Evolutionary conservation across 2,888 invertebrate genomes (phyloP).

Genomic region (Dione juno): DNA sequence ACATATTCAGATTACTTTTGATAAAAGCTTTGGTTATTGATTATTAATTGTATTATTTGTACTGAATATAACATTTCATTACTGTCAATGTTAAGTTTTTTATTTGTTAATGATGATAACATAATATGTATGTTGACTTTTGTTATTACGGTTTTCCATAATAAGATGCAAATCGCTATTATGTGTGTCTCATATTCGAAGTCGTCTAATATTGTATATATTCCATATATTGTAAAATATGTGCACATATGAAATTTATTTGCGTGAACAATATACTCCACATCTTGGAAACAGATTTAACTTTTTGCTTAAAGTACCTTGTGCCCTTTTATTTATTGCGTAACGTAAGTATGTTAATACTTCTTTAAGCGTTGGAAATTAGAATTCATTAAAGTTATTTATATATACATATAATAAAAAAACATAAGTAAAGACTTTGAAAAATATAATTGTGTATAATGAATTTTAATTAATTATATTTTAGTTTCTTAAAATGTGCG

Average conservation of each 20-base stretch:
- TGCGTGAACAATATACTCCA: constrained; percentile 16
- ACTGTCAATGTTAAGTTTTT: not conserved
- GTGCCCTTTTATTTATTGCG: not conserved
- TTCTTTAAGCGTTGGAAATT: not conserved
- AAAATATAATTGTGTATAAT: not conserved
- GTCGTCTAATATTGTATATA: constrained; percentile 21
- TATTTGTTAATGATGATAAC: constrained; percentile 27
- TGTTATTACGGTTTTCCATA: constrained; percentile 51
- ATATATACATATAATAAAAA: not conserved
- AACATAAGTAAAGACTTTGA: not conserved
- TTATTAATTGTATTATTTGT: no score
- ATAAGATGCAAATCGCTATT: constrained; percentile 48
- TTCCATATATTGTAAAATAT: constrained; percentile 26
- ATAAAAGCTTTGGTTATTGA: no score
- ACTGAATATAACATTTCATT: not conserved
- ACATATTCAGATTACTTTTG: no score
- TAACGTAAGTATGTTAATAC: not conserved
- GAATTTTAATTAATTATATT: not conserved
- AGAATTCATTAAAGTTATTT: not conserved
- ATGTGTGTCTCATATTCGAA: constrained; percentile 32
- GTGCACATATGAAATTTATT: constrained; percentile 25
- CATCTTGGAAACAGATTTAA: constrained; percentile 15
- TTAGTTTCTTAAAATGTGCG: not conserved
- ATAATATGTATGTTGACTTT: constrained; percentile 25
- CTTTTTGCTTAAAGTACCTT: not conserved